Conservation (phyloP, 2,113 vertebrate species). For the Talpa occidentalis region DNA sequence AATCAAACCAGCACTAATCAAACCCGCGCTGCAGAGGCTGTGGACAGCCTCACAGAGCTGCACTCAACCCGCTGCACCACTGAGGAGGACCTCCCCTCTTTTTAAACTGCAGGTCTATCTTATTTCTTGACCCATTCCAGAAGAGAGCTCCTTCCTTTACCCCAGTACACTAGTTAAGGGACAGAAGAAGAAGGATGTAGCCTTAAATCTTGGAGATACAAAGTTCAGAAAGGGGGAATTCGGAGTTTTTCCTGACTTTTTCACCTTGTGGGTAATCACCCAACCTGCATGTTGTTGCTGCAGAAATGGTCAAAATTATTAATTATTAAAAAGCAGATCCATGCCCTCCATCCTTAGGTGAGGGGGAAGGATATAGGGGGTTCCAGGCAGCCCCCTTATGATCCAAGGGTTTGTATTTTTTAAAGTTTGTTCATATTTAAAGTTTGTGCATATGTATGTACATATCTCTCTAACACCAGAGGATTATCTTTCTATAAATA, state of each 20-base stretch:
- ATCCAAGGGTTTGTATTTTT: conserved; percentile 81
- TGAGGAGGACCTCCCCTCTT: too few species aligned
- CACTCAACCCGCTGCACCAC: too few species aligned
- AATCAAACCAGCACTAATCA: too few species aligned
- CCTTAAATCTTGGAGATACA: conserved; percentile 53
- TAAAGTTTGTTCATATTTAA: conserved; percentile 79
- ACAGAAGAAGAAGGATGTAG: conserved; percentile 68
- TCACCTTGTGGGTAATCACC: conserved; percentile 47
- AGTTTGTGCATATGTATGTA: conserved; percentile 58
- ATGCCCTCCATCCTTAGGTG: conserved; percentile 52
- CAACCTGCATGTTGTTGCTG: conserved; percentile 61
- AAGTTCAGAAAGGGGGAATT: conserved; percentile 63
- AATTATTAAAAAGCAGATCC: conserved; percentile 53
- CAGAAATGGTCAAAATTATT: conserved; percentile 74
- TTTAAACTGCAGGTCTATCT: conserved; percentile 55
- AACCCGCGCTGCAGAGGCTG: too few species aligned
- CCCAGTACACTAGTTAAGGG: conserved; percentile 44
- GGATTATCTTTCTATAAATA: conserved; percentile 81
- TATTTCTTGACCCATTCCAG: conserved; percentile 65
- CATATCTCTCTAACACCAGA: conserved; percentile 79
- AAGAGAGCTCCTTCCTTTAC: neutral
- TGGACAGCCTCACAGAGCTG: too few species aligned
- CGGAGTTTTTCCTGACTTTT: conserved; percentile 49
- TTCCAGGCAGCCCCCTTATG: conserved; percentile 60
- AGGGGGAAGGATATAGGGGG: conserved; percentile 41